phyloP scores from a whole-genome alignment of 2,113 vertebrate species.

The Pollachius pollachius region DNA sequence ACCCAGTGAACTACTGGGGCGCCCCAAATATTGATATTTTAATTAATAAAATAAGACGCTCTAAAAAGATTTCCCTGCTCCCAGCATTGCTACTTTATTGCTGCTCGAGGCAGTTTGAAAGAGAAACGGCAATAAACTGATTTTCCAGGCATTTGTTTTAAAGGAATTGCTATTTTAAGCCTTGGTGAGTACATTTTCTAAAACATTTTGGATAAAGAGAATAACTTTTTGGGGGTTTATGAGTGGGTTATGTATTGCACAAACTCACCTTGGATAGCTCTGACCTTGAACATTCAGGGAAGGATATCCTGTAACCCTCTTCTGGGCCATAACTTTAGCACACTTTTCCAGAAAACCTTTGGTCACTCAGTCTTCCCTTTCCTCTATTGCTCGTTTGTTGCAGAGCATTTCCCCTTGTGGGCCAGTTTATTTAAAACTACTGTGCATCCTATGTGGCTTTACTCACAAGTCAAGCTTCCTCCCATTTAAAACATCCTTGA shows the following conservation, averaged over 20 bases:
- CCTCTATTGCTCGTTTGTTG: conserved; percentile 46
- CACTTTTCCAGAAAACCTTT: conserved; percentile 39
- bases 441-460: conserved; percentile 45
- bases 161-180: too few species aligned
- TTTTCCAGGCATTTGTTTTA: too few species aligned
- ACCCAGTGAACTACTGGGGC: too few species aligned
- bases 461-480: conserved; percentile 48
- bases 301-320: conserved; percentile 47
- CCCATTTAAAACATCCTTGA: conserved; percentile 37
- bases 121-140: conserved; percentile 13
- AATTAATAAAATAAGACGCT: too few species aligned
- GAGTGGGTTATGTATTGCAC: neutral
- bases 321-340: conserved; percentile 38
- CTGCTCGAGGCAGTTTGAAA: too few species aligned
- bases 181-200: too few species aligned
- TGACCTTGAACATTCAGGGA: conserved; percentile 35
- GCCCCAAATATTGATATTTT: too few species aligned
- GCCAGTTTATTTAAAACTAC: conserved; percentile 41
- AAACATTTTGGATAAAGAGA: neutral
- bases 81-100: too few species aligned
- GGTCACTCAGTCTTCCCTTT: conserved; percentile 45
- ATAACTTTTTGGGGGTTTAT: neutral
- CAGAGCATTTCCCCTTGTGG: conserved; percentile 48
- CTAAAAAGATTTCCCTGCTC: too few species aligned
- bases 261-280: neutral